Base-by-base conservation (phyloP, 2,888 invertebrate genomes). In the Dermolepida albohirtum region DNA sequence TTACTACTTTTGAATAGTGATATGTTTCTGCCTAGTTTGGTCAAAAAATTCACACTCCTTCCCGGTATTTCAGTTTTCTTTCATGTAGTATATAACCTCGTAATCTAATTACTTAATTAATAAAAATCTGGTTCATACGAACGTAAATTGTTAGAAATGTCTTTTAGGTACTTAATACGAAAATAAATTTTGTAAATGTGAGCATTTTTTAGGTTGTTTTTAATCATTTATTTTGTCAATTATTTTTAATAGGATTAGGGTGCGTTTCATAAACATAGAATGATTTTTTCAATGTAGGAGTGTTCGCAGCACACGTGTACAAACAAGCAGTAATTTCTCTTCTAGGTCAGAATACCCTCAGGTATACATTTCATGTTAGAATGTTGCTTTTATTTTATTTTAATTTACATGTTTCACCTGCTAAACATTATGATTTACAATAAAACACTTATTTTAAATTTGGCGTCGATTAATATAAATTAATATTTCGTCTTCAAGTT, bases 241-340 rank as follows among this genome's bases (percentile, higher is more conserved):
- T 62, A 62, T 34, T 49, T 17, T 62, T 62, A 62, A 62, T 62
- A 47, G 34, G 12, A 14, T 49, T 49, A 49, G 59, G 59, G 59
- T 34, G 59, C 49, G 59, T 47, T 47, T 16, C 22, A 27, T 39
- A 47, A 62, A 62, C 47, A 47, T 16, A 29, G n/a, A 14, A 47
- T 47, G 16, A 17, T 59, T 62, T 47, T 29, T 27, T 12, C 16
- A 11, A 14, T 10, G 34, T 54, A 14, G 39, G 27, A 29, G 43
- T 43, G 41, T 27, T 41, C 43, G 22, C 12, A 40, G 16, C 8
- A n/a, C 59, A 62, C 59, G 59, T 62, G 47, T 12, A 34, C 34
- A 34, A 62, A 49, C 34, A 62, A 62, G 16, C 29, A 12, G 34
- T 11, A 62, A 62, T 47, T 47, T 14, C 16, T 16, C 47, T 44